phyloP scores from a whole-genome alignment of 2,888 invertebrate genomes.

The Megaustenia siamemsis region DNA sequence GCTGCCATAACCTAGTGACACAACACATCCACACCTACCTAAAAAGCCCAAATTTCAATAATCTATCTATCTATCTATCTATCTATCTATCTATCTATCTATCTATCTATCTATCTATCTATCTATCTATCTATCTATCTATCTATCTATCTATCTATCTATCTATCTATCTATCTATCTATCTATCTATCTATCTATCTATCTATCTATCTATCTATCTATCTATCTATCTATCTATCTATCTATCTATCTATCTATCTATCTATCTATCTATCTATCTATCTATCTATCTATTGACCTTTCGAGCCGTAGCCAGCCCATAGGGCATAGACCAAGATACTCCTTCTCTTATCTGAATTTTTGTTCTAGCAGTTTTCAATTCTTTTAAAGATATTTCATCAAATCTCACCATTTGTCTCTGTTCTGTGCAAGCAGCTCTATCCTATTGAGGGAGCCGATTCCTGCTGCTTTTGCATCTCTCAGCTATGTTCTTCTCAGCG shows the following conservation, averaged over 20 bases:
- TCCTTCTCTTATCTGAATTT: no score
- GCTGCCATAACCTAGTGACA: no score
- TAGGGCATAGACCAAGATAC: no score
- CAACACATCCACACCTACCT: no score
- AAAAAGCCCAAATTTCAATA: no score
- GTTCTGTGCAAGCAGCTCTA: no score
- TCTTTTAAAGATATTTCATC: no score
- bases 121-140: background rate
- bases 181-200: background rate
- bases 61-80: slow-evolving; percentile 8
- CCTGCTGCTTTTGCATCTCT: no score
- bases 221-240: background rate
- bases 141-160: background rate
- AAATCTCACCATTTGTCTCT: no score
- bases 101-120: background rate
- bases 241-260: background rate
- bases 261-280: background rate
- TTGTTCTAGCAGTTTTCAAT: no score
- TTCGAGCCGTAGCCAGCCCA: background rate
- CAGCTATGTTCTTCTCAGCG: no score
- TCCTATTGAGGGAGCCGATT: no score
- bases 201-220: background rate
- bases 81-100: background rate
- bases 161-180: background rate
- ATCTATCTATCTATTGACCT: background rate